Evolutionary conservation across 2,113 vertebrate genomes (phyloP).

Genomic region (Petromus typicus): DNA sequence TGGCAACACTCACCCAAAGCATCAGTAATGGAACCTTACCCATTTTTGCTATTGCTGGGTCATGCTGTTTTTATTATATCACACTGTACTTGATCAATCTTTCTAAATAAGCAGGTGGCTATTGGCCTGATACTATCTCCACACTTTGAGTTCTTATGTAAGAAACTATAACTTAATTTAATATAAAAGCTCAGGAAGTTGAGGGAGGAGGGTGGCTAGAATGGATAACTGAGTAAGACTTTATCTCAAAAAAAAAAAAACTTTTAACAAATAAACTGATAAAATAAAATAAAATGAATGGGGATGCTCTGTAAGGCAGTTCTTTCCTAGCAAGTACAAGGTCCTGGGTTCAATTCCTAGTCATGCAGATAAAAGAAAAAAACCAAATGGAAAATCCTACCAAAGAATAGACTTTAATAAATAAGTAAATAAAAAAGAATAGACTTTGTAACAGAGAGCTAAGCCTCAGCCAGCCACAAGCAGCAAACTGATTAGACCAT

Average conservation of each 20-base stretch:
- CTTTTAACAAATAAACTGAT: neutral
- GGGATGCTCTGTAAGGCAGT: neutral
- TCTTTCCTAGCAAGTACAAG: neutral
- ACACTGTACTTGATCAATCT: neutral
- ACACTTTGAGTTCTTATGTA: neutral
- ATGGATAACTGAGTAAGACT: neutral
- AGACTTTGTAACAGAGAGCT: neutral
- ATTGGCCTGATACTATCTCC: neutral
- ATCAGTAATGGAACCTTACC: neutral
- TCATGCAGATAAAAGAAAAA: neutral
- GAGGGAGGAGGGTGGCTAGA: neutral
- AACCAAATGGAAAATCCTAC: neutral
- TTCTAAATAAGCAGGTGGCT: neutral
- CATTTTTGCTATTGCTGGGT: neutral
- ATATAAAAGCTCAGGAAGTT: neutral
- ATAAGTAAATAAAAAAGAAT: too few relatives aligned
- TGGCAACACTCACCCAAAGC: neutral
- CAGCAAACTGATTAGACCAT: neutral
- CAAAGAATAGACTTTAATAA: neutral
- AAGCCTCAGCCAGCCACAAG: neutral
- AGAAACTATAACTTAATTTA: neutral
- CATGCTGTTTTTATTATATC: neutral
- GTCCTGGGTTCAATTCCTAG: neutral
- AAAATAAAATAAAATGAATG: neutral
- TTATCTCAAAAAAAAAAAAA: neutral